Percentiles rank a stretch among this genome's conserved stretches.
Conservation (phyloP, 2,113 vertebrate species). For the Cyphomyrus discorhynchus region DNA sequence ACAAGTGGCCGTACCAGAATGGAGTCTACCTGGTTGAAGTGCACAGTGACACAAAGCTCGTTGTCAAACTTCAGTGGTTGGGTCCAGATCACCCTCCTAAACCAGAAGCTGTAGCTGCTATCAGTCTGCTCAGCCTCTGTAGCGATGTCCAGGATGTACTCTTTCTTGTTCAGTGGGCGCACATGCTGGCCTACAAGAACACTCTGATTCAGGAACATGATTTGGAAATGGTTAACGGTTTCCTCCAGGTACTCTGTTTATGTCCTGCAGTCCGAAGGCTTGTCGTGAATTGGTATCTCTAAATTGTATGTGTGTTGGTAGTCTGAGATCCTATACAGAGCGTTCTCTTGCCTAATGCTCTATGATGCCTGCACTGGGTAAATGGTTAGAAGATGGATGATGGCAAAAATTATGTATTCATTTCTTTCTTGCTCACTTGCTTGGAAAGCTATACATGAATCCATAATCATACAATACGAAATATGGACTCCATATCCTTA, state of each 20-base stretch:
- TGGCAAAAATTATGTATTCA: background rate
- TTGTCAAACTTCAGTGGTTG: constrained; percentile 89
- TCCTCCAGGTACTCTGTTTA: background rate
- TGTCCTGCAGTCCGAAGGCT: background rate
- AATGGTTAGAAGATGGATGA: background rate
- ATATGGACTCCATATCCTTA: constrained; percentile 34
- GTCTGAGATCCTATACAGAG: background rate
- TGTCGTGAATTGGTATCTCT: background rate
- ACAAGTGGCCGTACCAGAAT: background rate
- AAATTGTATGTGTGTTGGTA: background rate
- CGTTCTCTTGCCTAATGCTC: background rate
- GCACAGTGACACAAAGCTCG: constrained; percentile 81
- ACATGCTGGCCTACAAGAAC: constrained; percentile 77
- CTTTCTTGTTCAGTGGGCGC: constrained; percentile 72
- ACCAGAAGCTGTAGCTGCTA: constrained; percentile 80
- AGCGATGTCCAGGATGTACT: constrained; percentile 84
- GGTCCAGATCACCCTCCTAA: constrained; percentile 84
- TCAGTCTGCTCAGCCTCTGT: constrained; percentile 72
- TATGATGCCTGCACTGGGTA: background rate
- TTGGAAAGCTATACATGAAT: background rate
- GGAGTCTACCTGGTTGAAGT: constrained; percentile 80
- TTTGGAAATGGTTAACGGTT: background rate
- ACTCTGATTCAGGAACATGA: background rate
- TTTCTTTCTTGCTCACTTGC: background rate
- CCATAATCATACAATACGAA: background rate